These are phyloP conservation scores for Lepidotrigona ventralis DNA, from an alignment of 1,140 invertebrate species.

Conservation along the genomic window DNA sequence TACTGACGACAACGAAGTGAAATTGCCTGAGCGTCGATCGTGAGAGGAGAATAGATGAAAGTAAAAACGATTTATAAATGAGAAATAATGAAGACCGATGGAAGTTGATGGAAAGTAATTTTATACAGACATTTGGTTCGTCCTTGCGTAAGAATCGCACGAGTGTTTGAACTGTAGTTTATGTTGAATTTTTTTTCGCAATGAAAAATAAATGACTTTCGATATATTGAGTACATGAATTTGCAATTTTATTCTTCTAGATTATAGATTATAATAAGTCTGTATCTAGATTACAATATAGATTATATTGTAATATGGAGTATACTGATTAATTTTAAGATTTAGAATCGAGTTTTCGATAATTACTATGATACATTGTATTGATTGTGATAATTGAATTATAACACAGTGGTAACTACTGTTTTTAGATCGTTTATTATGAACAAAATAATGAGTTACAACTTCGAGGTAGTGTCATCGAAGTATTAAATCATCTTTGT, in stretches of 20 bases:
- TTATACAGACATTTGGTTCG: background rate
- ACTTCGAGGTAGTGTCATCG: constrained; percentile 39
- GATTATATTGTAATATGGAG: too few species aligned
- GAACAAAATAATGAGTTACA: constrained; percentile 24
- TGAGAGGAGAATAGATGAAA: constrained; percentile 52
- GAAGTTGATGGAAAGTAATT: constrained; percentile 37
- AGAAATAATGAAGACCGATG: background rate
- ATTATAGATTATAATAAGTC: too few species aligned
- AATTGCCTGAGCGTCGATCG: constrained; percentile 21
- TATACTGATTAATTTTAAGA: too few species aligned
- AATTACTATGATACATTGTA: background rate
- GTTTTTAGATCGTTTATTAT: constrained; percentile 37
- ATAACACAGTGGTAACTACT: background rate
- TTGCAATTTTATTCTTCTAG: background rate
- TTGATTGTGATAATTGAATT: background rate
- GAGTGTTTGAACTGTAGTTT: background rate
- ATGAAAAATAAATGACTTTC: background rate
- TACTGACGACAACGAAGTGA: constrained; percentile 17
- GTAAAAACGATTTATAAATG: constrained; percentile 20
- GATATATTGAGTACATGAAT: background rate
- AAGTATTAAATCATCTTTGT: constrained; percentile 31
- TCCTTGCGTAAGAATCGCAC: background rate
- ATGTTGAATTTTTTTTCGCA: background rate
- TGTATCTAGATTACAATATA: too few species aligned
- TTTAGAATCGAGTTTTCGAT: too few species aligned